Conservation (phyloP, 2,113 vertebrate genomes). For the Aix galericulata region DNA sequence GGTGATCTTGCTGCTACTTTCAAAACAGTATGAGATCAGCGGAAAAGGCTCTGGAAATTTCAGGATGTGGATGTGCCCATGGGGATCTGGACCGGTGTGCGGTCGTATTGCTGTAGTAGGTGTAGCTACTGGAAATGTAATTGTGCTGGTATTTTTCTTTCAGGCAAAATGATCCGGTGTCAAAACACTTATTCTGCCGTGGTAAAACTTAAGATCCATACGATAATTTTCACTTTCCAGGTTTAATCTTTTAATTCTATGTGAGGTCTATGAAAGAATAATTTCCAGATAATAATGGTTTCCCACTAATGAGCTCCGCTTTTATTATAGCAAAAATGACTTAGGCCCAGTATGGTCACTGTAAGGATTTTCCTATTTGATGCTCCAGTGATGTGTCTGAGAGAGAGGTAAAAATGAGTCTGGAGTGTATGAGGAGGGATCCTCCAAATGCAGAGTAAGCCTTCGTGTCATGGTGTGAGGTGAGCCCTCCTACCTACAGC, state of each 20-base stretch:
- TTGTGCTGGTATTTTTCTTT: neutral
- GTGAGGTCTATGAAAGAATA: neutral
- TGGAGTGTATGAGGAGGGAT: rapidly evolving
- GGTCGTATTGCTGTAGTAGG: neutral
- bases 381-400: neutral
- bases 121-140: neutral
- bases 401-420: neutral
- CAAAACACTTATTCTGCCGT: neutral
- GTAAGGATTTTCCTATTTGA: neutral
- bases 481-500: neutral
- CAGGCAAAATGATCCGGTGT: neutral
- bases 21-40: neutral
- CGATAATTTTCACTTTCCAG: slow-evolving; percentile 30
- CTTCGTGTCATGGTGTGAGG: neutral
- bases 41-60: neutral
- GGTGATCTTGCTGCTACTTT: neutral
- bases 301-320: neutral
- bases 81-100: neutral
- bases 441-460: neutral
- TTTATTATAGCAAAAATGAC: slow-evolving; percentile 13
- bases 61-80: neutral
- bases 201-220: slow-evolving; percentile 9
- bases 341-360: neutral
- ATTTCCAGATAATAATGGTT: slow-evolving; percentile 39
- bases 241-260: slow-evolving; percentile 40